Conservation (phyloP, 2,797 vertebrate species). For the Eulemur coronatus region DNA sequence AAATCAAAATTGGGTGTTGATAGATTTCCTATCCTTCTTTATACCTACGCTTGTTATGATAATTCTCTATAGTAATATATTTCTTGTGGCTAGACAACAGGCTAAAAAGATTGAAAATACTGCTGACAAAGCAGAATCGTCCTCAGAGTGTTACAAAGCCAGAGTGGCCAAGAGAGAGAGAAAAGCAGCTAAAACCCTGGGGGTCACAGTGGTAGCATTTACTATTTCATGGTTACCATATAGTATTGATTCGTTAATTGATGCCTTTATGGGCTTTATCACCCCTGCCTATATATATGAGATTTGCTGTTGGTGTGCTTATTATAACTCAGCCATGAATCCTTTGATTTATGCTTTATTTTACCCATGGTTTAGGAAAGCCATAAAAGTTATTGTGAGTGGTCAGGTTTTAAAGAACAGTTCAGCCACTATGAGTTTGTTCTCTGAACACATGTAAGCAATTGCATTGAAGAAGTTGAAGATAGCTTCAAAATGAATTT, state of each 20-base stretch:
- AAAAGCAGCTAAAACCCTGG: conserved; percentile 83
- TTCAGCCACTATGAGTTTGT: conserved; percentile 73
- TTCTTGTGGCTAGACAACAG: conserved; percentile 77
- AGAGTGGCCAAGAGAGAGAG: conserved; percentile 64
- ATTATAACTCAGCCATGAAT: conserved; percentile 48
- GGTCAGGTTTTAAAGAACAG: conserved; percentile 46
- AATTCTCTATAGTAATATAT: conserved; percentile 56
- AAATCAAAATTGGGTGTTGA: conserved; percentile 57
- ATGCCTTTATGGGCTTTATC: conserved; percentile 66
- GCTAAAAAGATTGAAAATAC: conserved; percentile 70
- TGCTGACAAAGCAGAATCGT: neutral
- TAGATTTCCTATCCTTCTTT: conserved; percentile 64
- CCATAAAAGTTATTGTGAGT: conserved; percentile 40
- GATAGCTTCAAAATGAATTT: neutral
- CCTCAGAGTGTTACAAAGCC: conserved; percentile 44
- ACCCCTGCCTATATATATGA: conserved; percentile 18
- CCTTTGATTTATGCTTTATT: conserved; percentile 67
- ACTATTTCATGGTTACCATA: conserved; percentile 75
- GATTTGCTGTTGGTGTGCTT: conserved; percentile 42
- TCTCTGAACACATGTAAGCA: conserved; percentile 58
- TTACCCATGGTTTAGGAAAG: conserved; percentile 65
- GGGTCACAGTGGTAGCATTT: conserved; percentile 70
- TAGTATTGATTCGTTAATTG: conserved; percentile 73
- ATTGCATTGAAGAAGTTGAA: neutral
- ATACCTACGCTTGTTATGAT: conserved; percentile 60